Evolutionary conservation across 1,140 invertebrate species (phyloP).

Genomic region (Bombus vancouverensis): DNA sequence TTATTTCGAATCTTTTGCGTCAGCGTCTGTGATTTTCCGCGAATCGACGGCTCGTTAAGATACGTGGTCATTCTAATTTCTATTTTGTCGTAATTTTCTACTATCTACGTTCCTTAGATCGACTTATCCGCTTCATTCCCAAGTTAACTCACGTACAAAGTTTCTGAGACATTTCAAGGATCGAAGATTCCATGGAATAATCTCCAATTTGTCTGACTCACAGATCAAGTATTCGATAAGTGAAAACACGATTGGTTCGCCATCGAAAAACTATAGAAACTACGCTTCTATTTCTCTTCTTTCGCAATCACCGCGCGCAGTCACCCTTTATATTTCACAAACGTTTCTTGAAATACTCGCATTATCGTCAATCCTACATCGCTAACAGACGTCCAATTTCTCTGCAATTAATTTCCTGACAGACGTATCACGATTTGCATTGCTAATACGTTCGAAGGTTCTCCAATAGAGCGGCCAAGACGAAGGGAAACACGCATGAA

Average conservation of each 20-base stretch:
- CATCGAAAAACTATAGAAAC: neutral
- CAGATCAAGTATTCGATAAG: conserved; percentile 6
- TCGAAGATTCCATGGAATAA: neutral
- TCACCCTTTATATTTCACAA: neutral
- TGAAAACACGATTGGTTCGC: neutral
- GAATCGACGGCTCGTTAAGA: neutral
- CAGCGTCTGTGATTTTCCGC: neutral
- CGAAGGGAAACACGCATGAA: neutral
- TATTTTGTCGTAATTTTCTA: neutral
- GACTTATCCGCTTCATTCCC: too few relatives aligned
- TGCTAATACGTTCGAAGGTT: conserved; percentile 25
- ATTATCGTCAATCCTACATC: neutral
- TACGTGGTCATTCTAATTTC: neutral
- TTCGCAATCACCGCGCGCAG: neutral
- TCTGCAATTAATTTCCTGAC: conserved; percentile 35
- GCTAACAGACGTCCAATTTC: conserved; percentile 18
- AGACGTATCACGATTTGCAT: conserved; percentile 36
- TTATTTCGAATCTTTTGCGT: neutral
- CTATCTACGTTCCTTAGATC: too few relatives aligned
- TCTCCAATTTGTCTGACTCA: conserved; percentile 7
- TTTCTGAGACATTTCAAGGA: neutral
- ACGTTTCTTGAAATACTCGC: conserved; percentile 6
- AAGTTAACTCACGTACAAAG: neutral
- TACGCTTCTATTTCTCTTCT: neutral
- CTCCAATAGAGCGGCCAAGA: neutral